These are phyloP conservation scores for Potamarius usumacintae DNA, from an alignment of 2,113 vertebrate species.

Conservation along the genomic window DNA sequence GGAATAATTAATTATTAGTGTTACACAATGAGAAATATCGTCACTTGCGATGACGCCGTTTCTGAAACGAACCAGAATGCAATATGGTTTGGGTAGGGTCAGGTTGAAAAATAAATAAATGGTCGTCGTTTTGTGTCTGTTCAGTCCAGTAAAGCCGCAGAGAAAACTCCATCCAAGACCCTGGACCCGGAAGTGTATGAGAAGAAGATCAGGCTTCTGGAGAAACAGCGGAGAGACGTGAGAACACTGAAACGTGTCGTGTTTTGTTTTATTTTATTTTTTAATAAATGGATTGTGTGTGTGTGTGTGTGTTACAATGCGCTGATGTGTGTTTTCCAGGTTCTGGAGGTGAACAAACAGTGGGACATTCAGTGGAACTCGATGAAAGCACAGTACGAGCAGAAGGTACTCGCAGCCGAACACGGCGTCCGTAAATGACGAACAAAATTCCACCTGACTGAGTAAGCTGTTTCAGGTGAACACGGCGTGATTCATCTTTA, in stretches of 20 bases:
- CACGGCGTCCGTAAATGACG: not conserved
- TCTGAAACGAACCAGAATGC: too few relatives aligned
- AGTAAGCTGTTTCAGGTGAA: slow-evolving; percentile 13
- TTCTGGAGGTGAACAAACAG: slow-evolving; percentile 97
- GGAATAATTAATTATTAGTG: too few relatives aligned
- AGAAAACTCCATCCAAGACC: slow-evolving; percentile 71
- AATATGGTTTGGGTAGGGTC: too few relatives aligned
- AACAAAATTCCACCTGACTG: slow-evolving; percentile 24
- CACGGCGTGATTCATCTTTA: slow-evolving; percentile 34
- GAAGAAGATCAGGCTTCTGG: slow-evolving; percentile 95
- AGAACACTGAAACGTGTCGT: slow-evolving; percentile 6
- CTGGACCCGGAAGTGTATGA: slow-evolving; percentile 75
- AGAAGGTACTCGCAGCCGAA: slow-evolving; percentile 81
- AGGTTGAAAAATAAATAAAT: too few relatives aligned
- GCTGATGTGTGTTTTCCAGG: slow-evolving; percentile 68
- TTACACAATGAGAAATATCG: too few relatives aligned
- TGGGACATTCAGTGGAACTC: slow-evolving; percentile 98
- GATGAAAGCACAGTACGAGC: slow-evolving; percentile 97
- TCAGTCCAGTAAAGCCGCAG: slow-evolving; percentile 72
- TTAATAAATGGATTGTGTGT: not conserved
- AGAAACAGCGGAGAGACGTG: slow-evolving; percentile 96
- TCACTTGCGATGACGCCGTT: too few relatives aligned
- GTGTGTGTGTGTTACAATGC: slow-evolving; percentile 4
- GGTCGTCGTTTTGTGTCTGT: not conserved
- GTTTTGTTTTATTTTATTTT: not conserved